phyloP scores from a whole-genome alignment of 2,113 vertebrate species.

The Bubo bubo region DNA sequence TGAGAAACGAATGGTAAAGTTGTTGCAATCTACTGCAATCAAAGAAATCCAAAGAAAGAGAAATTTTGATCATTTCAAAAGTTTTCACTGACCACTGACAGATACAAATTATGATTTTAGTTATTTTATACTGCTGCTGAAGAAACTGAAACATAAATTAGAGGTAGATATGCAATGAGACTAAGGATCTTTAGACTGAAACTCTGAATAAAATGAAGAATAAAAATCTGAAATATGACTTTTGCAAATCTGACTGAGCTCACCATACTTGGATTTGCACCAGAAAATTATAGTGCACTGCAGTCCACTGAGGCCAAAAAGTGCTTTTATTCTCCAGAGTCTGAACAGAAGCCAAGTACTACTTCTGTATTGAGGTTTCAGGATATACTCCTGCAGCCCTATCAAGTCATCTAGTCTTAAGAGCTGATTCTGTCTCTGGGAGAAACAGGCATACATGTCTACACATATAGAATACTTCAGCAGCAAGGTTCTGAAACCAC shows the following conservation, averaged over 20 bases:
- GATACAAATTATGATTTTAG: not conserved
- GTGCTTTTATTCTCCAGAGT: not conserved
- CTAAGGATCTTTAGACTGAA: not conserved
- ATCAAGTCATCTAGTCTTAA: not conserved
- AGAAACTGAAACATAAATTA: not conserved
- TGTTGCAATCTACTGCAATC: not conserved
- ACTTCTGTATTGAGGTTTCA: not conserved
- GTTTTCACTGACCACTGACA: not conserved
- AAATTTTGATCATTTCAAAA: not conserved
- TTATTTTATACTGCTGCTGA: not conserved
- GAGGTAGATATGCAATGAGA: not conserved
- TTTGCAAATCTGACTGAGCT: not conserved
- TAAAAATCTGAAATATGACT: not conserved
- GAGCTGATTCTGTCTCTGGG: not conserved
- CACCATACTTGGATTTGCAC: not conserved
- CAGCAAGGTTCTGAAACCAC: not conserved
- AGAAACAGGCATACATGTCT: not conserved
- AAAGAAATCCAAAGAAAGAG: not conserved
- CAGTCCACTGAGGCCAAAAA: not conserved
- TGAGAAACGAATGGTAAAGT: not conserved
- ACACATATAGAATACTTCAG: not conserved
- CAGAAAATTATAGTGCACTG: not conserved
- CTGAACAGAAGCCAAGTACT: not conserved
- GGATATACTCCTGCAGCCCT: not conserved
- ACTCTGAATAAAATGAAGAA: not conserved